Conservation (phyloP, 1,140 invertebrate species). For the Danaus plexippus region DNA sequence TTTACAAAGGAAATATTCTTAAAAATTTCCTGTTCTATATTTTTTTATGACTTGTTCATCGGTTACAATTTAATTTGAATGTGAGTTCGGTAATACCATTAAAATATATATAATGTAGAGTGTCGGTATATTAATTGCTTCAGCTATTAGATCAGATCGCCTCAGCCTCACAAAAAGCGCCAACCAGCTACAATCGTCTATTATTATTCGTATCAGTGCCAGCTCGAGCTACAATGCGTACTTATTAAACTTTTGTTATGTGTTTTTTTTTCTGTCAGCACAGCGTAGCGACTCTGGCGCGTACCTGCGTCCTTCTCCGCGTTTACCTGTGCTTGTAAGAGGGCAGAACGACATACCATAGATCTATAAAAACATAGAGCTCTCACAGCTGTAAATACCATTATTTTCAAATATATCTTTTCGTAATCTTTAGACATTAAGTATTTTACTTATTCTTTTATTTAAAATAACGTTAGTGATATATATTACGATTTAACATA, state of each 20-base stretch:
- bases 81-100: too few relatives aligned
- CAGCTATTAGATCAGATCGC: too few relatives aligned
- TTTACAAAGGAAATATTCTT: too few relatives aligned
- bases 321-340: constrained; percentile 57
- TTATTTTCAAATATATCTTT: too few relatives aligned
- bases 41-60: too few relatives aligned
- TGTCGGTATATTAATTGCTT: constrained; percentile 15
- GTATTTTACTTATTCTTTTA: too few relatives aligned
- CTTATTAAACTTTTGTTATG: constrained; percentile 59
- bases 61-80: not conserved
- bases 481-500: too few relatives aligned
- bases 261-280: constrained; percentile 38
- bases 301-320: constrained; percentile 58
- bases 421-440: too few relatives aligned
- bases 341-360: constrained; percentile 35
- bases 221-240: constrained; percentile 51
- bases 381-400: not conserved
- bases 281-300: constrained; percentile 36
- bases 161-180: constrained; percentile 27
- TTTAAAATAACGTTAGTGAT: too few relatives aligned
- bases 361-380: constrained; percentile 26
- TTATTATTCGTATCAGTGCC: constrained; percentile 44
- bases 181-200: constrained; percentile 39
- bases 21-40: too few relatives aligned
- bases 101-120: constrained; percentile 5